Conservation (phyloP, 2,797 vertebrate species). For the Rhinichthys osculus region DNA sequence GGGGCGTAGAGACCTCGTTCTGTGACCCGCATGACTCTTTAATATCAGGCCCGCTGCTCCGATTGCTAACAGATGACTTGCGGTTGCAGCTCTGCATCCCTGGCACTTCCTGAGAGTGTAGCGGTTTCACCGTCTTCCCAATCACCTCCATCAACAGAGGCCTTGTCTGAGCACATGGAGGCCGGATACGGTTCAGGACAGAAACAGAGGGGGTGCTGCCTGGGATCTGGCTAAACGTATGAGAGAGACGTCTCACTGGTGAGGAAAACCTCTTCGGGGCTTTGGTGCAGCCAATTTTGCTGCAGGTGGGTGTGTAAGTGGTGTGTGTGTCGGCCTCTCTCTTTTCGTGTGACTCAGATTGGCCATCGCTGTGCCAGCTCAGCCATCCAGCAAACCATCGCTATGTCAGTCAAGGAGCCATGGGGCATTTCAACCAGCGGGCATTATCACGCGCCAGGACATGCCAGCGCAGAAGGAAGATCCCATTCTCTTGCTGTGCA, state of each 20-base stretch:
- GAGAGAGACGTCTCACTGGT: slow-evolving; percentile 71
- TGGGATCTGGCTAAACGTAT: slow-evolving; percentile 44
- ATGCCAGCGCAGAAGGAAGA: slow-evolving; percentile 65
- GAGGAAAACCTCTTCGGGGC: slow-evolving; percentile 78
- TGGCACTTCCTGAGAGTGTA: slow-evolving; percentile 21
- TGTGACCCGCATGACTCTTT: slow-evolving; percentile 40
- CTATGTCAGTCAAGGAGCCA: slow-evolving; percentile 52
- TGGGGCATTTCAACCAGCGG: slow-evolving; percentile 41
- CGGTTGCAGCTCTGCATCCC: slow-evolving; percentile 14
- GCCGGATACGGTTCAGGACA: slow-evolving; percentile 5
- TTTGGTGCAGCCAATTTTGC: slow-evolving; percentile 73
- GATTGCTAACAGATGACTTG: slow-evolving; percentile 50
- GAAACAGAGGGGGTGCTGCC: slow-evolving; percentile 18
- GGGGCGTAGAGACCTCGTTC: slow-evolving; percentile 30
- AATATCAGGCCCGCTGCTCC: slow-evolving; percentile 20
- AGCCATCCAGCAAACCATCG: slow-evolving; percentile 52
- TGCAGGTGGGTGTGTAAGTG: slow-evolving; percentile 77
- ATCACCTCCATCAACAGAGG: slow-evolving; percentile 37
- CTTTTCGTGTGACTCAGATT: slow-evolving; percentile 58
- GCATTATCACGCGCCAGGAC: slow-evolving; percentile 43
- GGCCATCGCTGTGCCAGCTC: slow-evolving; percentile 40
- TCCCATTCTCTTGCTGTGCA: slow-evolving; percentile 38
- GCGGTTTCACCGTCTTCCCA: slow-evolving; percentile 25
- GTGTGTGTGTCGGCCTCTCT: slow-evolving; percentile 57
- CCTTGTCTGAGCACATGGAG: slow-evolving; percentile 32